Conservation (phyloP, 1,140 invertebrate genomes). For the Drosophila insularis region DNA sequence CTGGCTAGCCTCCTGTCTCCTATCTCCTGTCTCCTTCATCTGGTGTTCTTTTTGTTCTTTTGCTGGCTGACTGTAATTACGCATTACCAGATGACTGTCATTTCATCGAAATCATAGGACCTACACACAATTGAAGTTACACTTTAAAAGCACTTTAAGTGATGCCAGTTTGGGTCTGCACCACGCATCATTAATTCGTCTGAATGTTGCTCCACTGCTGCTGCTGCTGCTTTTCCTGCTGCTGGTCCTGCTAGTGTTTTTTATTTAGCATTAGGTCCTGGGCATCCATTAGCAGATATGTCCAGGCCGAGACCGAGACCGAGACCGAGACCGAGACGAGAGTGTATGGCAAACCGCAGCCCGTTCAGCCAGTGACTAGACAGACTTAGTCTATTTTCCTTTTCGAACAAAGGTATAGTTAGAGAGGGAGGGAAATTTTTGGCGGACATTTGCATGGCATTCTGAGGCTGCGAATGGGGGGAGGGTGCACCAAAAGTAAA, state of each 20-base stretch:
- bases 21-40: too few species aligned
- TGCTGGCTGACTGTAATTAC: constrained; percentile 33
- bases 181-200: constrained; percentile 65
- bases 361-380: constrained; percentile 9
- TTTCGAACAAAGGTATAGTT: not conserved
- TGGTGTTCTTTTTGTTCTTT: not conserved
- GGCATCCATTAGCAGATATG: constrained; percentile 51
- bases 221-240: constrained; percentile 8
- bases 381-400: not conserved
- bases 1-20: not conserved
- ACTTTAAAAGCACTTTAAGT: constrained; percentile 49
- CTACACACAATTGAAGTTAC: constrained; percentile 35
- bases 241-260: constrained; percentile 12
- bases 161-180: constrained; percentile 15
- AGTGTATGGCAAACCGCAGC: constrained; percentile 43
- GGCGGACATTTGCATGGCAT: not conserved
- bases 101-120: constrained; percentile 13
- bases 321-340: not conserved
- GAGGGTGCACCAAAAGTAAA: not conserved
- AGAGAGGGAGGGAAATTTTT: not conserved
- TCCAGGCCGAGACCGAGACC: not conserved
- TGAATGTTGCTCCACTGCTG: constrained; percentile 49
- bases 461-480: not conserved
- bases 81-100: constrained; percentile 67
- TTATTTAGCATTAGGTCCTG: not conserved